Evolutionary conservation across 2,888 invertebrate species (phyloP), one percentile per base, ranked within the genome.

Genomic region (Spodoptera exigua): DNA sequence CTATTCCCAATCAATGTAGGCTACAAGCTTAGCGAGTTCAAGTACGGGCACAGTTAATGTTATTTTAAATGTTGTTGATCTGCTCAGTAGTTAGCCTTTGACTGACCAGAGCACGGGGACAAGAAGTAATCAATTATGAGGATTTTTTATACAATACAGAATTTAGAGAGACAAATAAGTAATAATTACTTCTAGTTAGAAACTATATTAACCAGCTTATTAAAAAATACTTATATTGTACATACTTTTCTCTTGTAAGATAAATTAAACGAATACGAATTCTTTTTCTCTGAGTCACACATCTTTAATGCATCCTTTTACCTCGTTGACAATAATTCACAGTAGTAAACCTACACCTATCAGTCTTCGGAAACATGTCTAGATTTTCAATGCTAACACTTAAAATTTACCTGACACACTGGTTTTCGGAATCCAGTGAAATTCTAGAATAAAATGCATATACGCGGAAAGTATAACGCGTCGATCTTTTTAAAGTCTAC

Each of bases 391-490:
- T 44, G 46, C 14, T 13, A 63, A 46, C 49, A 59, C 60, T 70
- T 70, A 60, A 72, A 12, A 75, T 72, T 75, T 63, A 44, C 58
- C 36, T 1, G 21, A 63, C 61, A 60, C 5, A 2, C 35, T 63
- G 44, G 32, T 55, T 66, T 76, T 62, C 18, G 37, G 34, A 59
- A 70, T 66, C 53, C 48, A 61, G 13, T 73, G 27, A 65, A 75
- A 70, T 64, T 70, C 65, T 76, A 48, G 53, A 61, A 46, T 52
- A 44, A 32, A 4, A 45, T 14, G 46, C 54, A 61, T 57, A 27
- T 45, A 39, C 39, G 12, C 58, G 44, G 59, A 78, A 71, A 68
- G 70, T 67, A 27, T 27, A 47, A 63, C 53, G 54, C 56, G 39
- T 56, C 58, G 49, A 21, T 56, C 43, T 49, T 27, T 27, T 27